Percentiles rank a stretch among this genome's conserved stretches.
Conservation (phyloP, 2,113 vertebrate genomes). For the Bufo bufo region DNA sequence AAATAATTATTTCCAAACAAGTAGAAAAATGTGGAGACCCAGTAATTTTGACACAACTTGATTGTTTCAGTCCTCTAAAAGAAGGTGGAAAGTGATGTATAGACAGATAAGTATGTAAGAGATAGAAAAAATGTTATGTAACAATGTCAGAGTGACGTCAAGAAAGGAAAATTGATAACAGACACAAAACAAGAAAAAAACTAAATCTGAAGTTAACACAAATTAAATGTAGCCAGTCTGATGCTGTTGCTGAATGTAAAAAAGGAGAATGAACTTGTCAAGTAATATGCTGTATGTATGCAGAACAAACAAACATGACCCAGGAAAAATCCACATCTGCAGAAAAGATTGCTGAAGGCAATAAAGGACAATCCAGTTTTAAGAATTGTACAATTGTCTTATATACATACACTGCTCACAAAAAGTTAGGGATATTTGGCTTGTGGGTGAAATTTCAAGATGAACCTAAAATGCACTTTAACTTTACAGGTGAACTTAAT, state of each 20-base stretch:
- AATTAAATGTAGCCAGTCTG: neutral
- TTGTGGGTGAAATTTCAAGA: too few relatives aligned
- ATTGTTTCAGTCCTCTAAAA: neutral
- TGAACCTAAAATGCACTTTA: too few relatives aligned
- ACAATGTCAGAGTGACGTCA: neutral
- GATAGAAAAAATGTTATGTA: neutral
- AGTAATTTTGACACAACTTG: neutral
- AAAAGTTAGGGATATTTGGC: too few relatives aligned
- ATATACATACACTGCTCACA: too few relatives aligned
- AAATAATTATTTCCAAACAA: neutral
- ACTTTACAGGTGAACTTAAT: too few relatives aligned
- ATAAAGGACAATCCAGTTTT: neutral
- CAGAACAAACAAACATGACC: neutral
- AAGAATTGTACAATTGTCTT: neutral
- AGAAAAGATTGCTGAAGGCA: neutral
- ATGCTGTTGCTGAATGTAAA: neutral
- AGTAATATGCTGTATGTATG: neutral
- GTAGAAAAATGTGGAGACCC: neutral
- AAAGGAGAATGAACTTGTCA: neutral
- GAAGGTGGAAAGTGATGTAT: neutral
- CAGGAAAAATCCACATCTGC: neutral
- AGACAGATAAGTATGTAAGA: neutral
- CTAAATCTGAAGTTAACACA: neutral
- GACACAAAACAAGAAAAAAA: slow-evolving; percentile 6
- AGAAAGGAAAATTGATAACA: slow-evolving; percentile 3